A percentile compares a stretch with the other conserved stretches of the same genome.
These are phyloP conservation scores for Actinostola sp. DNA, from an alignment of 92 coral and sea anemone genomes.

Conservation along the genomic window DNA sequence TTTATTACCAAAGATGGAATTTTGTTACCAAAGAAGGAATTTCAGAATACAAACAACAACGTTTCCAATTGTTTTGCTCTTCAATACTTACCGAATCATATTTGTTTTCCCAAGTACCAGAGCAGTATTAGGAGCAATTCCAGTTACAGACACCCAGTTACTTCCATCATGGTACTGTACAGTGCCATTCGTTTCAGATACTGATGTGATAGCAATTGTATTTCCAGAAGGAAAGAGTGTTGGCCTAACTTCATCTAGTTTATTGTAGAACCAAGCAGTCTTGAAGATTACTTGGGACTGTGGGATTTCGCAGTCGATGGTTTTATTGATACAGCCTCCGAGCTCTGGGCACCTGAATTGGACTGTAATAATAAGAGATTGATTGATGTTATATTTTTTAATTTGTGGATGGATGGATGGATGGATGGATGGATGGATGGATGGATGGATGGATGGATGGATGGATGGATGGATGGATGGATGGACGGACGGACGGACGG, in stretches of 20 bases:
- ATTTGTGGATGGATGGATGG: background rate
- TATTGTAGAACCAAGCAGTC: slow-evolving; percentile 35
- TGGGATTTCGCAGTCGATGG: slow-evolving; percentile 21
- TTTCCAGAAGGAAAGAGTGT: slow-evolving; percentile 11
- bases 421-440: background rate
- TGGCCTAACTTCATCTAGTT: slow-evolving; percentile 11
- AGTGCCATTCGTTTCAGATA: background rate
- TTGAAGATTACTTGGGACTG: slow-evolving; percentile 20
- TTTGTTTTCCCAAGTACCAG: slow-evolving; percentile 13
- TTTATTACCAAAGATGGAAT: no score
- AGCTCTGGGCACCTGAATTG: slow-evolving; percentile 26
- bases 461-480: background rate
- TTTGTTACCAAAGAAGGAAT: no score
- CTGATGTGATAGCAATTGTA: slow-evolving; percentile 29
- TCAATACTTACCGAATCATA: slow-evolving; percentile 13
- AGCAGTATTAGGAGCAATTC: slow-evolving; percentile 28
- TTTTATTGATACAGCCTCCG: slow-evolving; percentile 36
- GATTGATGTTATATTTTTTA: background rate
- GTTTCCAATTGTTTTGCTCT: background rate
- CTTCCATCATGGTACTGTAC: slow-evolving; percentile 10
- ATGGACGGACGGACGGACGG: background rate
- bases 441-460: background rate
- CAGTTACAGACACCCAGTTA: slow-evolving; percentile 17
- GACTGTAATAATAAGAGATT: slow-evolving; percentile 19
- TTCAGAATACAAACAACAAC: no score